Percentiles rank a stretch among this genome's conserved stretches.
phyloP scores from a whole-genome alignment of 2,113 vertebrate species.

The Podarcis raffonei region DNA sequence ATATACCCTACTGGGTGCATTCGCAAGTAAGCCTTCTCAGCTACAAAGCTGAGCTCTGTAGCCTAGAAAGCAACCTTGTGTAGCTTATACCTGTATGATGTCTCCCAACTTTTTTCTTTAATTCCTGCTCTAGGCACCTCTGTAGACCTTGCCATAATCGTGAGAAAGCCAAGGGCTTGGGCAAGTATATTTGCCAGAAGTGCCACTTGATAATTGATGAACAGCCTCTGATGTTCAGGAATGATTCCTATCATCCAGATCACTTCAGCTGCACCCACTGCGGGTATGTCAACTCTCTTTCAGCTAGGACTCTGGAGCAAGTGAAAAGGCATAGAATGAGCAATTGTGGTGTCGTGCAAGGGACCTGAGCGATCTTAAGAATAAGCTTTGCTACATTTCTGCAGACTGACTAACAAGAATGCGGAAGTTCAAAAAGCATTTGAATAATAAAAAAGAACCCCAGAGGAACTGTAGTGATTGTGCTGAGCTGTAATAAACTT shows the following conservation, averaged over 20 bases:
- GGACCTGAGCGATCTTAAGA: background rate
- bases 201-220: conserved; percentile 82
- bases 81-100: background rate
- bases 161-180: conserved; percentile 80
- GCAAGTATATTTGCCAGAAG: conserved; percentile 80
- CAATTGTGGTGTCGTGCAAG: background rate
- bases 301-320: background rate
- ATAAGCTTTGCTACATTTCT: conserved; percentile 28
- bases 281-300: conserved; percentile 64
- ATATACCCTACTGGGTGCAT: background rate
- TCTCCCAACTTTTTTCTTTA: conserved; percentile 18
- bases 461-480: background rate
- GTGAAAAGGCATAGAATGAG: background rate
- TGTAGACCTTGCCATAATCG: conserved; percentile 79
- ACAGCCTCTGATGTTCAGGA: conserved; percentile 79
- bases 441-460: background rate
- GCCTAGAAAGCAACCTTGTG: background rate
- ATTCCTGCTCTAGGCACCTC: conserved; percentile 70
- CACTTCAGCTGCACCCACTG: conserved; percentile 83
- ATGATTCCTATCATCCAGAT: conserved; percentile 78
- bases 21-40: too few relatives aligned
- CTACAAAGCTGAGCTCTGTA: background rate
- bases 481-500: background rate
- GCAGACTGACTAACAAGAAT: background rate
- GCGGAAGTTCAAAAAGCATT: background rate